These are phyloP conservation scores for Euborellia annulipes DNA, from an alignment of 1,140 invertebrate species.

Conservation along the genomic window DNA sequence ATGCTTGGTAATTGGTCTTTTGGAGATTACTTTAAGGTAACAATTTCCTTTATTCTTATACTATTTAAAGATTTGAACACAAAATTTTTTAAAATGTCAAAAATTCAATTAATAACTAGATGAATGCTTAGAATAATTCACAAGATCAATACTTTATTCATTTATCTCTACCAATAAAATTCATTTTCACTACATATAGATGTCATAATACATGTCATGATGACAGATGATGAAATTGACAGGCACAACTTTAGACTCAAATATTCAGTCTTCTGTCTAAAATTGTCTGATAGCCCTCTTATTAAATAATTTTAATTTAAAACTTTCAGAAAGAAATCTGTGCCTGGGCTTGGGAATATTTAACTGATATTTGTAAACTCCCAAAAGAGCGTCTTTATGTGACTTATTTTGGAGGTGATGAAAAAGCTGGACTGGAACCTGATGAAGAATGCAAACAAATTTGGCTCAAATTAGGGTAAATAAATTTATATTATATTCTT, in stretches of 20 bases:
- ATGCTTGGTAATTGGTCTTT: constrained; percentile 99
- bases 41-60: too few relatives aligned
- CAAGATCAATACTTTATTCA: too few relatives aligned
- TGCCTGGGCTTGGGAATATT: constrained; percentile 92
- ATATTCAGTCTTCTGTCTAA: background rate
- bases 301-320: background rate
- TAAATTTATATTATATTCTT: too few relatives aligned
- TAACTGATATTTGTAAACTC: constrained; percentile 68
- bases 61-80: too few relatives aligned
- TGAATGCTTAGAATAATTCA: too few relatives aligned
- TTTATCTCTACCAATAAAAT: too few relatives aligned
- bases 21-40: constrained; percentile 95
- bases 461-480: constrained; percentile 58
- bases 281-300: too few relatives aligned
- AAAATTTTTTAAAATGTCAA: too few relatives aligned
- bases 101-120: too few relatives aligned
- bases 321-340: constrained; percentile 73
- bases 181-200: too few relatives aligned
- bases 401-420: constrained; percentile 94
- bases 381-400: constrained; percentile 84
- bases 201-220: too few relatives aligned
- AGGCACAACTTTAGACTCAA: constrained; percentile 1
- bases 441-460: constrained; percentile 85
- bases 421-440: constrained; percentile 63
- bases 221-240: too few relatives aligned